Conservation (phyloP, 2,888 invertebrate genomes). For the Caradrina clavipalpis region DNA sequence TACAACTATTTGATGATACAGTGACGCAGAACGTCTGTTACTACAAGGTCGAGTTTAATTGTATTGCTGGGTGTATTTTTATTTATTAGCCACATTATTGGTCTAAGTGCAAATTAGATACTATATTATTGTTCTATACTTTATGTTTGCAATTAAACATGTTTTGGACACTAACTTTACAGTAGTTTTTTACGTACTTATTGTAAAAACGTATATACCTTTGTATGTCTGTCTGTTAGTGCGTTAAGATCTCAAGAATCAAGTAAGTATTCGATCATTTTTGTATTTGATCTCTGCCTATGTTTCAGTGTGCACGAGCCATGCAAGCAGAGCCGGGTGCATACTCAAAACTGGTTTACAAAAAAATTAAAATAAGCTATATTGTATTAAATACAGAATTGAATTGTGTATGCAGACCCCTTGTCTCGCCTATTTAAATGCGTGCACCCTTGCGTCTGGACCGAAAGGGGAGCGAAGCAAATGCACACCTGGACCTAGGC, state of each 20-base stretch:
- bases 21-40: constrained; percentile 82
- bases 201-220: no score
- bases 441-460: background rate
- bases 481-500: constrained; percentile 17
- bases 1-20: constrained; percentile 81
- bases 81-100: constrained; percentile 48
- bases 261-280: background rate
- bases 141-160: background rate
- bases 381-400: constrained; percentile 1
- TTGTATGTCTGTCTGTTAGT: background rate
- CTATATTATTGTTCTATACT: background rate
- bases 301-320: background rate
- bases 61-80: constrained; percentile 60
- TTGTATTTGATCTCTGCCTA: background rate
- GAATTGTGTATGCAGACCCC: background rate
- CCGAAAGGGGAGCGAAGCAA: background rate
- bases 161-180: background rate
- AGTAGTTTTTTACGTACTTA: background rate
- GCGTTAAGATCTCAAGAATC: background rate
- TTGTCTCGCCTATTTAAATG: background rate
- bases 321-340: background rate
- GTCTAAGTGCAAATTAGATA: constrained; percentile 30
- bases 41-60: constrained; percentile 79
- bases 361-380: constrained; percentile 1
- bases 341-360: background rate